Evolutionary conservation across 2,888 invertebrate genomes (phyloP).

Genomic region (Chromoteleia sp.): DNA sequence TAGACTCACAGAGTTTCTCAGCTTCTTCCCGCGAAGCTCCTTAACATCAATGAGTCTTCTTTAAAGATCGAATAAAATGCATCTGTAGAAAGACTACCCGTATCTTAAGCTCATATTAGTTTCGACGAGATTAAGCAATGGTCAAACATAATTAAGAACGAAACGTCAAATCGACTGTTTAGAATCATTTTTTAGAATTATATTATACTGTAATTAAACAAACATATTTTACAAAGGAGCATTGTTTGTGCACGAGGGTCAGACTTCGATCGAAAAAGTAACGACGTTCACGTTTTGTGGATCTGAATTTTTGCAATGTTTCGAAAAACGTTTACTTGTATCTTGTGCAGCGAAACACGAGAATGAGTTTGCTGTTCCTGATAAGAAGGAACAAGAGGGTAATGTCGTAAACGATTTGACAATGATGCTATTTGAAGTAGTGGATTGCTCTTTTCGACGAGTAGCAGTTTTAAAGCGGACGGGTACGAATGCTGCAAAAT

Average conservation of each 20-base stretch:
- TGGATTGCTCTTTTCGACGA: constrained; percentile 25
- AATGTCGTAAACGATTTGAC: constrained; percentile 41
- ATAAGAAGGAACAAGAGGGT: constrained; percentile 30
- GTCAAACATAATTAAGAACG: not conserved
- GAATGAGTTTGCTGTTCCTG: constrained; percentile 38
- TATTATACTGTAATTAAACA: too few species aligned
- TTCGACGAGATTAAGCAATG: not conserved
- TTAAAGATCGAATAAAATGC: constrained; percentile 61
- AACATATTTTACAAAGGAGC: too few species aligned
- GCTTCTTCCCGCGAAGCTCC: constrained; percentile 54
- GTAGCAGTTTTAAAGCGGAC: constrained; percentile 7
- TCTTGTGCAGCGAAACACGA: constrained; percentile 63
- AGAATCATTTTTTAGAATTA: not conserved
- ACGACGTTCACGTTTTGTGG: constrained; percentile 70
- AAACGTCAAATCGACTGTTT: not conserved
- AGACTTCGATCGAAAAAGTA: not conserved
- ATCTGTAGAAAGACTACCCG: constrained; percentile 63
- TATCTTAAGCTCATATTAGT: constrained; percentile 69
- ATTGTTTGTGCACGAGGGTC: not conserved
- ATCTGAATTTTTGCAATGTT: constrained; percentile 11
- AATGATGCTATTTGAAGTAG: constrained; percentile 37
- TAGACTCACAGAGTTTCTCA: constrained; percentile 58
- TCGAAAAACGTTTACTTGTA: constrained; percentile 17
- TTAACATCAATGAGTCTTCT: constrained; percentile 61
- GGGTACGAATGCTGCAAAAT: constrained; percentile 2